Evolutionary conservation across 2,797 vertebrate genomes (phyloP), one percentile per base, ranked within the genome.

Genomic region (Hippopotamyrus pictus): DNA sequence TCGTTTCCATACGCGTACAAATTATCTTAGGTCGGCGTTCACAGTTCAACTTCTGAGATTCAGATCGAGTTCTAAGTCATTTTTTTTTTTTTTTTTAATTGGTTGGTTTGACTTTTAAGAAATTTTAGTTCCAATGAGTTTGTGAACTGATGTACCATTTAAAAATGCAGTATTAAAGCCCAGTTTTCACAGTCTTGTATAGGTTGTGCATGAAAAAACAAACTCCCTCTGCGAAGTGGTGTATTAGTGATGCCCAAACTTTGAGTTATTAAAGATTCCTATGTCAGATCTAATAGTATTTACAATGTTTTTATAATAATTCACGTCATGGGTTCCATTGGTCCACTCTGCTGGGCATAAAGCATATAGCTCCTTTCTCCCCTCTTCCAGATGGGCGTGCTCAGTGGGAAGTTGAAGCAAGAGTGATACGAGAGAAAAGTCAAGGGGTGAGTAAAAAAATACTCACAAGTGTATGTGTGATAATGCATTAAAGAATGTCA

Each of bases 381-480:
- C 44, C 94, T 90, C 92, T 94, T 94, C 5, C 92, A 99, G 98
- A 99, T 97, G 98, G 98, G 90, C 93, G 97, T 91, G 95, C 96
- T 85, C 96, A 97, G 85, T 99, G 98, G 98, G 98, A 99, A 89
- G 96, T 95, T 89, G 97, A 98, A 89, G 97, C 96, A 92, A 97
- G 96, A 93, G 94, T 97, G 92, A 91, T 98, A 90, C 93, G 95
- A 89, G 97, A 97, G 86, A 98, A 96, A 92, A 97, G 97, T 95
- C 96, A 96, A 92, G 96, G 95, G 94, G 98, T 99, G 93, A 97
- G 95, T 91, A 86, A n/a, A n/a, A 51, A 4, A 3, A 8, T 11
- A 25, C 46, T 53, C n/a, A 12, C 3, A 9, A 5, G 11, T 54
- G 3, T 53, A 17, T 11, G 62, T 5, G 44, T 0, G n/a, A 7